Conservation (phyloP, 2,797 vertebrate species). For the Sebastes nivosus region DNA sequence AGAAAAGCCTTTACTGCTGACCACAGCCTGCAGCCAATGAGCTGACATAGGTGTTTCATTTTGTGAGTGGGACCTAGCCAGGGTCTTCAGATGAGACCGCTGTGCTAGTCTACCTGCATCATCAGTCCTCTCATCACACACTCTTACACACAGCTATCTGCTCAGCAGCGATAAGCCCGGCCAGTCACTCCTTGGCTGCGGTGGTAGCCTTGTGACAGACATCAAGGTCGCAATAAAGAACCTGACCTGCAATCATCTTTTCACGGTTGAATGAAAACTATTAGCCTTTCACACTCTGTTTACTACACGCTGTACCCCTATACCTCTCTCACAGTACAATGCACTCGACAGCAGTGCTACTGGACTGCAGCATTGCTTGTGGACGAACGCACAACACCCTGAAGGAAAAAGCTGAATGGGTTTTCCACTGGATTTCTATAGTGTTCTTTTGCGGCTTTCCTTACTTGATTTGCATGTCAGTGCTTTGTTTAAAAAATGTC, state of each 20-base stretch:
- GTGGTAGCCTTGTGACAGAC: neutral
- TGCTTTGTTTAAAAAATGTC: neutral
- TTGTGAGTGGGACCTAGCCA: slow-evolving; percentile 16
- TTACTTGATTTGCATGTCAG: neutral
- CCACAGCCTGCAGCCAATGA: slow-evolving; percentile 21
- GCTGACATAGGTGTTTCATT: slow-evolving; percentile 52
- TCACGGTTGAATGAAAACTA: slow-evolving; percentile 19
- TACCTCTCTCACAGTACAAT: neutral
- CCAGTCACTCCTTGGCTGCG: neutral
- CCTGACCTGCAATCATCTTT: slow-evolving; percentile 1
- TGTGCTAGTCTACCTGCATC: slow-evolving; percentile 27
- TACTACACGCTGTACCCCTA: neutral
- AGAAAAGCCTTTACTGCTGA: slow-evolving; percentile 47
- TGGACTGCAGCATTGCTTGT: neutral
- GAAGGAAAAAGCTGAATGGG: neutral
- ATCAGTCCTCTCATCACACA: slow-evolving; percentile 26
- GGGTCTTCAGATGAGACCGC: slow-evolving; percentile 34
- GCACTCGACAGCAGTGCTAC: neutral
- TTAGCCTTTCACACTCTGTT: slow-evolving; percentile 10
- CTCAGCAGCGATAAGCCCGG: slow-evolving; percentile 11
- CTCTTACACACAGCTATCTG: neutral
- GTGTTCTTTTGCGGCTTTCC: neutral
- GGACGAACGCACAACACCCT: neutral
- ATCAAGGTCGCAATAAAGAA: slow-evolving; percentile 21
- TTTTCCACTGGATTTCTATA: neutral